Base-by-base conservation (phyloP, 2,113 vertebrate genomes). In the Stigmatopora nigra region DNA sequence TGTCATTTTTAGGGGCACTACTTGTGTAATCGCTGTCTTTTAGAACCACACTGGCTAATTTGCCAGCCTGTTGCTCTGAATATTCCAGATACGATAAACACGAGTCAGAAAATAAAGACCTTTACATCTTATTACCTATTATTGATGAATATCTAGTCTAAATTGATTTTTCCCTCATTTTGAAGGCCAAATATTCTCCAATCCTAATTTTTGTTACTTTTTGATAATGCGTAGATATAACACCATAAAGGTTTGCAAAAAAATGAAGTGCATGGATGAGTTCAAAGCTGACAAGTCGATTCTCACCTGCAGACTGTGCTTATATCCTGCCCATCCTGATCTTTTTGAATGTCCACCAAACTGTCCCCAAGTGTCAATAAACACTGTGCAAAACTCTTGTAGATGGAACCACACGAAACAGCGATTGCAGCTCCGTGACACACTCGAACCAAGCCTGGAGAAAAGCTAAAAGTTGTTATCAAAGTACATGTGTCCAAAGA, bases 311-410 rank as follows among this genome's bases (percentile, higher is more conserved):
- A 98, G 77, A 98, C 86, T 47, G 90, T 88, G 68, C 94, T 92
- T 41, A 98, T 90, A 79, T 98, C 92, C 75, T 92, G 89, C 5
- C 38, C 65, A 61, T 83, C 87, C 56, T 67, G 84, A 68, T 88
- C 84, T 71, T 84, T 83, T 35, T 75, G 86, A 63, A 87, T 78
- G 73, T 77, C 90, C 69, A 81, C 90, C 91, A 98, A 92, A 86
- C 92, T 88, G 66, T 97, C 93, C 61, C 95, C 96, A 17, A 98
- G 87, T 75, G 91, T 90, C 76, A 98, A 87, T 53, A 98, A 91
- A 92, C 96, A 98, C 65, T 90, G 84, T 0, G 95, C 95, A 22
- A 98, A 98, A 70, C 93, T 93, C 86, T 91, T 94, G 89, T 96
- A 98, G 86, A 98, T 94, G 74, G 91, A 92, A 46, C 88, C 90